A percentile compares a stretch with the other conserved stretches of the same genome.
These are phyloP conservation scores for Parapsyche elsis DNA, from an alignment of 1,140 invertebrate genomes.

Conservation along the genomic window DNA sequence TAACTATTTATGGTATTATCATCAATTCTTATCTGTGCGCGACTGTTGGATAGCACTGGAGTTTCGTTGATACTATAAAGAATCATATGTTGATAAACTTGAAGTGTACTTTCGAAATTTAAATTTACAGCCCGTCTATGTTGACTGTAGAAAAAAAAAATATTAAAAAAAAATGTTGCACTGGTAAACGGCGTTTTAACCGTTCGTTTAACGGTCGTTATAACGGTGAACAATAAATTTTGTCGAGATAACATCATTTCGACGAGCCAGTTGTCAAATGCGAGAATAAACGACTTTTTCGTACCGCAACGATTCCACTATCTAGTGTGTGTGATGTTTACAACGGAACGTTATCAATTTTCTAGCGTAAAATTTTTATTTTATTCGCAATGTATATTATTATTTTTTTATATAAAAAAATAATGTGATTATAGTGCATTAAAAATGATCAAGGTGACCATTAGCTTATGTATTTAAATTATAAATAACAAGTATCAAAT, in stretches of 20 bases:
- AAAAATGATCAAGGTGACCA: too few relatives aligned
- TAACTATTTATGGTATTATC: slow-evolving; percentile 16
- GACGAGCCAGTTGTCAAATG: slow-evolving; percentile 38
- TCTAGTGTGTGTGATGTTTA: not conserved
- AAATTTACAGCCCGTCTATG: too few relatives aligned
- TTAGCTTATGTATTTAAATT: too few relatives aligned
- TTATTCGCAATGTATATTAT: too few relatives aligned
- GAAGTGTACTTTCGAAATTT: too few relatives aligned
- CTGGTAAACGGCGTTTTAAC: not conserved
- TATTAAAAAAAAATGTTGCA: not conserved
- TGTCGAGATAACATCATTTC: slow-evolving; percentile 36
- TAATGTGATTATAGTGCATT: too few relatives aligned
- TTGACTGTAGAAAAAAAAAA: too few relatives aligned
- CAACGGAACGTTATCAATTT: not conserved
- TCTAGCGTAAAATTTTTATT: too few relatives aligned
- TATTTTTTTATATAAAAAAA: too few relatives aligned
- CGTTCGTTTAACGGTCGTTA: slow-evolving; percentile 11
- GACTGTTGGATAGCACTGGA: not conserved
- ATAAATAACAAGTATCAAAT: too few relatives aligned
- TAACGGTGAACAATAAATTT: slow-evolving; percentile 36
- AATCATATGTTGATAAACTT: too few relatives aligned
- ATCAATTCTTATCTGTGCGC: slow-evolving; percentile 11
- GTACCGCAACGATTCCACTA: slow-evolving; percentile 4
- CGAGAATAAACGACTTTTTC: slow-evolving; percentile 36
- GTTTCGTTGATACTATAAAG: too few relatives aligned